Evolutionary conservation across 1,140 invertebrate species (phyloP).

Genomic region (Cydia pomonella): DNA sequence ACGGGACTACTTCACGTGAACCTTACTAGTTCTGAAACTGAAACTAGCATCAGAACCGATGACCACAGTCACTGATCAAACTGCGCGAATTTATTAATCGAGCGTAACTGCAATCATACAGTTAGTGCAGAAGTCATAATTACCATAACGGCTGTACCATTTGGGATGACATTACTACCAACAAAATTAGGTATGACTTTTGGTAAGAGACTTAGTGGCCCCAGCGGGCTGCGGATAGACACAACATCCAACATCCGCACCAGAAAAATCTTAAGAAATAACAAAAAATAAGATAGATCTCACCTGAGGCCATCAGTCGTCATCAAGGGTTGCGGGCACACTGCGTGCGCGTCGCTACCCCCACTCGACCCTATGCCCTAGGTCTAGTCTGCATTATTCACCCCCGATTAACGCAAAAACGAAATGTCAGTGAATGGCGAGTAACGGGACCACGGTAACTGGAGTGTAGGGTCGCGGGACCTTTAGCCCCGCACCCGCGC

Average conservation of each 20-base stretch:
- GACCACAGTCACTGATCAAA: not conserved
- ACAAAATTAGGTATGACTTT: not conserved
- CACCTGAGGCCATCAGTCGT: conserved; percentile 52
- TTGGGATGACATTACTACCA: no score
- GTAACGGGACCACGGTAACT: conserved; percentile 39
- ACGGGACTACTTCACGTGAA: not conserved
- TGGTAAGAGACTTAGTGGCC: not conserved
- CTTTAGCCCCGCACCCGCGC: conserved; percentile 18
- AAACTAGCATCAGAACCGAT: not conserved
- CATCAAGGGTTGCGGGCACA: conserved; percentile 36
- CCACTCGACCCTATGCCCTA: conserved; percentile 34
- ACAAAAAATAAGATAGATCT: conserved; percentile 40
- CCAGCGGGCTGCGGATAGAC: not conserved
- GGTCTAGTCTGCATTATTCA: conserved; percentile 44
- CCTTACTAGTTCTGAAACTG: not conserved
- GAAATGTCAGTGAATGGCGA: conserved; percentile 44
- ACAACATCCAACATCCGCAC: not conserved
- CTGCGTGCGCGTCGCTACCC: conserved; percentile 37
- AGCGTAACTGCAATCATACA: not conserved
- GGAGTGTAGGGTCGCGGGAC: conserved; percentile 29
- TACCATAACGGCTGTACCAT: not conserved
- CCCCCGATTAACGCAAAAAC: conserved; percentile 45
- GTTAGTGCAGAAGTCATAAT: not conserved
- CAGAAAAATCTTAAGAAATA: not conserved
- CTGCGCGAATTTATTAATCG: not conserved